A percentile compares a stretch with the other conserved stretches of the same genome.
These are phyloP conservation scores for Cryptus armator DNA, from an alignment of 2,888 invertebrate species.

Conservation along the genomic window DNA sequence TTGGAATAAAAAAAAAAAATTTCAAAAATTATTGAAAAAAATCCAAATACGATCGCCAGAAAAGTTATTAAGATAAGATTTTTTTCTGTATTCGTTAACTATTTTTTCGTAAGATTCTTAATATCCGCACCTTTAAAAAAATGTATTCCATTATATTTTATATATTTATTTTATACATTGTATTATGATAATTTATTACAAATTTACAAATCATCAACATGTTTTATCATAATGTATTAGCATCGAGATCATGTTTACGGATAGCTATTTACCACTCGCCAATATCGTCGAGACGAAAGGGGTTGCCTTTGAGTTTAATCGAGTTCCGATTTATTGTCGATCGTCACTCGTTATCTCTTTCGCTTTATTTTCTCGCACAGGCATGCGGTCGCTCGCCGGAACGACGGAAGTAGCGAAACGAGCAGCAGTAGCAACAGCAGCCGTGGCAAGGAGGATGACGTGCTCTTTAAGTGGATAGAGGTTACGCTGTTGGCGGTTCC, in stretches of 20 bases:
- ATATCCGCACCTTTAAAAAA: too few species aligned
- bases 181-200: too few species aligned
- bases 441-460: slow-evolving; percentile 64
- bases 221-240: too few species aligned
- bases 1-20: too few species aligned
- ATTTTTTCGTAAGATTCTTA: too few species aligned
- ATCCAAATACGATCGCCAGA: too few species aligned
- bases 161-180: too few species aligned
- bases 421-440: slow-evolving; percentile 43
- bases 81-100: too few species aligned
- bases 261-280: background rate
- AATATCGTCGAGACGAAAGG: background rate
- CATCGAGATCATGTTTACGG: background rate
- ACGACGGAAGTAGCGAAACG: slow-evolving; percentile 49
- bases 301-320: background rate
- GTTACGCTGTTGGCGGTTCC: slow-evolving; percentile 64
- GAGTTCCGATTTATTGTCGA: background rate
- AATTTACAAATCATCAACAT: too few species aligned
- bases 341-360: background rate
- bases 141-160: too few species aligned
- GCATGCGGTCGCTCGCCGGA: slow-evolving; percentile 55
- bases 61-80: too few species aligned
- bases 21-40: too few species aligned
- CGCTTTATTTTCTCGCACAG: slow-evolving; percentile 37
- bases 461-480: slow-evolving; percentile 64